phyloP scores from a whole-genome alignment of 92 coral and sea anemone genomes.

The Pocillopora grandis region DNA sequence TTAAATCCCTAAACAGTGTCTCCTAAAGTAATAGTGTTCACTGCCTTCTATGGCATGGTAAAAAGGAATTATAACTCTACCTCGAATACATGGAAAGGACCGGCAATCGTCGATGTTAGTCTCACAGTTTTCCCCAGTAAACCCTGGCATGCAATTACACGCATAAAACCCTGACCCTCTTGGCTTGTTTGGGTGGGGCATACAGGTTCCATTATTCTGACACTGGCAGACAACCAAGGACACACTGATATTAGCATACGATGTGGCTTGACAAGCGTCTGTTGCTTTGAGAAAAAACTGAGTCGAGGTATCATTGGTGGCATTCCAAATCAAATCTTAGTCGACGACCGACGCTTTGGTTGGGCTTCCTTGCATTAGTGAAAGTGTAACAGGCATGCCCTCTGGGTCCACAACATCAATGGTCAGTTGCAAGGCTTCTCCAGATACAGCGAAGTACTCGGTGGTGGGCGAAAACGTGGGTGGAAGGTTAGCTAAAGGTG shows the following conservation, averaged over 20 bases:
- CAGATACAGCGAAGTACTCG: conserved; percentile 40
- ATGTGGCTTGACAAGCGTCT: conserved; percentile 31
- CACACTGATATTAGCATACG: conserved; percentile 10
- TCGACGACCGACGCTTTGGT: neutral
- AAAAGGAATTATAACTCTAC: neutral
- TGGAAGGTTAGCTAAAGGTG: conserved; percentile 40
- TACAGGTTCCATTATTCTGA: conserved; percentile 35
- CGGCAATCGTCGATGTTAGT: conserved; percentile 4
- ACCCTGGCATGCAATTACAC: conserved; percentile 5
- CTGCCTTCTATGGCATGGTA: too few relatives aligned
- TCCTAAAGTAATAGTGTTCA: too few relatives aligned
- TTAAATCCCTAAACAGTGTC: too few relatives aligned
- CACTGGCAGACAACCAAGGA: conserved; percentile 41
- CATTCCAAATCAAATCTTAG: neutral
- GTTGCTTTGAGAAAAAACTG: conserved; percentile 2
- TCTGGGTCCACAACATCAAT: conserved; percentile 57
- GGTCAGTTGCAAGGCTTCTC: conserved; percentile 32
- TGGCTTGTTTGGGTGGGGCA: conserved; percentile 20
- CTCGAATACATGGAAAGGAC: conserved; percentile 4
- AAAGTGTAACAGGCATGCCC: conserved; percentile 32
- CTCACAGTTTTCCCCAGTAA: neutral
- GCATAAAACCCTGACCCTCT: conserved; percentile 30
- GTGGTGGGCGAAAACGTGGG: conserved; percentile 42
- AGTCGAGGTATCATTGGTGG: neutral
- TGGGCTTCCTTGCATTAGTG: conserved; percentile 2